These are phyloP conservation scores for Rotaria sp. DNA, from an alignment of 2,888 invertebrate species.

Conservation along the genomic window DNA sequence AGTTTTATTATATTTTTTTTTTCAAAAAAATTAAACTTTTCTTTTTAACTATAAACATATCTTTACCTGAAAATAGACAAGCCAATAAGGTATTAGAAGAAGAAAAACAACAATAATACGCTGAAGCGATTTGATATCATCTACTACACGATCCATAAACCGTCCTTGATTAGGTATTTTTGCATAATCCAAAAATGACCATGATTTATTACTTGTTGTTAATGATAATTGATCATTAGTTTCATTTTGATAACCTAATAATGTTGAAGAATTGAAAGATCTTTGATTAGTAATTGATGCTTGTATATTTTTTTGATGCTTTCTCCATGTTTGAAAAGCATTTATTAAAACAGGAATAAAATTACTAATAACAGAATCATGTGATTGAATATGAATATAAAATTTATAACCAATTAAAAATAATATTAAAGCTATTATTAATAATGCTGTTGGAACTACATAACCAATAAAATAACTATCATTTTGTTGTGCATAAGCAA, in stretches of 20 bases:
- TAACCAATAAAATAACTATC: background rate
- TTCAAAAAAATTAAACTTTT: too few species aligned
- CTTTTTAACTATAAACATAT: too few species aligned
- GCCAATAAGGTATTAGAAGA: conserved; percentile 58
- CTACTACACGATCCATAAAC: conserved; percentile 56
- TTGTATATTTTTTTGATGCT: background rate
- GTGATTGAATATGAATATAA: background rate
- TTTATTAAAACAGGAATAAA: background rate
- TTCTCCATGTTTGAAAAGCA: background rate
- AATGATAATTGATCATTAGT: background rate
- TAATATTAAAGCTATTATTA: background rate
- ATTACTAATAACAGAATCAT: background rate
- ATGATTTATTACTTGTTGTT: background rate
- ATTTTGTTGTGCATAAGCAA: background rate
- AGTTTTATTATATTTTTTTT: too few species aligned
- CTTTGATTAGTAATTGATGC: background rate
- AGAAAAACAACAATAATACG: conserved; percentile 55
- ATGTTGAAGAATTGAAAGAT: too few species aligned
- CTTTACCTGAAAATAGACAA: conserved; percentile 58
- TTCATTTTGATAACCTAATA: background rate
- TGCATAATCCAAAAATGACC: conserved; percentile 56
- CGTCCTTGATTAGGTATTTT: conserved; percentile 57
- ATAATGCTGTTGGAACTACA: background rate
- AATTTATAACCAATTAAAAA: background rate
- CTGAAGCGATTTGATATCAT: conserved; percentile 56